Conservation (phyloP, 1,140 invertebrate genomes). For the Spodoptera frugiperda region DNA sequence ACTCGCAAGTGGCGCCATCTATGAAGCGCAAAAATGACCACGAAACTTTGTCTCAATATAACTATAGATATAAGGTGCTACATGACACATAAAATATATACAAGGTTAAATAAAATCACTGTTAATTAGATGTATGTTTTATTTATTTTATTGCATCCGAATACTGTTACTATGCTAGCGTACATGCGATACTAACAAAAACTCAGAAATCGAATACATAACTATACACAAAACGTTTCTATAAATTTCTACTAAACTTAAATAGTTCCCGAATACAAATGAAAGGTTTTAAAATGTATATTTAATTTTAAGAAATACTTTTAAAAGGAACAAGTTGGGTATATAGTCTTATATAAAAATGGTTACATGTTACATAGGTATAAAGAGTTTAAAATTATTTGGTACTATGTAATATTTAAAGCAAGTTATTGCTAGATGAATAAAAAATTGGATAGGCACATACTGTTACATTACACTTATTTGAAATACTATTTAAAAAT, state of each 20-base stretch:
- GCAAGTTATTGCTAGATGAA: neutral
- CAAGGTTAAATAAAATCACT: constrained; percentile 54
- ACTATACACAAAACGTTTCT: constrained; percentile 66
- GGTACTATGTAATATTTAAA: constrained; percentile 4
- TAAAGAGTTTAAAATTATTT: neutral
- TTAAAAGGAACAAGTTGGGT: too few species aligned
- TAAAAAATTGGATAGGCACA: constrained; percentile 8
- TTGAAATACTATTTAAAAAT: constrained; percentile 14
- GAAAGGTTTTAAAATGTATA: constrained; percentile 2
- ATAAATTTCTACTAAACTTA: constrained; percentile 59
- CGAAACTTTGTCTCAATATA: neutral
- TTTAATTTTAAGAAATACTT: neutral
- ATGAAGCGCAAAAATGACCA: too few species aligned
- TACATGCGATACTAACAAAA: constrained; percentile 74
- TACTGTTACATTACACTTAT: constrained; percentile 4
- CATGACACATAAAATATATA: constrained; percentile 14
- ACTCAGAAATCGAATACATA: constrained; percentile 55
- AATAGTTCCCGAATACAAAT: constrained; percentile 38
- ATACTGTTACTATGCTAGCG: constrained; percentile 81
- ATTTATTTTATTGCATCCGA: constrained; percentile 85
- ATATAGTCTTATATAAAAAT: neutral
- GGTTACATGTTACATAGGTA: neutral
- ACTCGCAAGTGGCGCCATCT: too few species aligned
- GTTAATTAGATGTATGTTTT: constrained; percentile 58
- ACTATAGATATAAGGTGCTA: constrained; percentile 25